phyloP scores from a whole-genome alignment of 2,797 vertebrate genomes.

The Enteromius mattozi region DNA sequence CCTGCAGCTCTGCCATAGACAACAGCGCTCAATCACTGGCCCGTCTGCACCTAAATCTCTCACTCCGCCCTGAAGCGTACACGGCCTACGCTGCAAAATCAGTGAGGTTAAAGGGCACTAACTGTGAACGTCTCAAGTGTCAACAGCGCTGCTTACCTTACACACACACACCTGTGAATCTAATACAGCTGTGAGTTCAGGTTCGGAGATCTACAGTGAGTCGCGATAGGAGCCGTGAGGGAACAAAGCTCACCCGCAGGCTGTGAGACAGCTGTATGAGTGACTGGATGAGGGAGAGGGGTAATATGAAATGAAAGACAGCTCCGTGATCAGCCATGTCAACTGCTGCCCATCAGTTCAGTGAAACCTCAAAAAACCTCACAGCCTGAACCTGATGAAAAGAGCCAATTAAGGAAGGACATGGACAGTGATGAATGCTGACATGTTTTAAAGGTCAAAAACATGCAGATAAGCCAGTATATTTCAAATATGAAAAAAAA shows the following conservation, averaged over 20 bases:
- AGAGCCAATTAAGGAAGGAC: slow-evolving; percentile 3
- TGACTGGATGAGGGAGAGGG: not conserved
- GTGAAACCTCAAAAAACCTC: not conserved
- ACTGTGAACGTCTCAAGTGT: slow-evolving; percentile 1
- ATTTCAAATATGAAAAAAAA: no score
- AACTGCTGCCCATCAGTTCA: slow-evolving; percentile 24
- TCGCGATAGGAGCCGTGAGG: not conserved
- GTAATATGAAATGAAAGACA: slow-evolving; percentile 41
- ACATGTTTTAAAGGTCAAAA: slow-evolving; percentile 33
- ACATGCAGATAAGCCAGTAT: not conserved
- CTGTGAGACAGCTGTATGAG: slow-evolving; percentile 35
- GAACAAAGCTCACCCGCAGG: slow-evolving; percentile 53
- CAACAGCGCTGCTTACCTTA: slow-evolving; percentile 18
- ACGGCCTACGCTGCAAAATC: not conserved
- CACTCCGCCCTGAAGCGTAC: not conserved
- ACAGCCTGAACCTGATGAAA: slow-evolving; percentile 6
- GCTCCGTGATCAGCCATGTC: slow-evolving; percentile 18
- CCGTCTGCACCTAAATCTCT: not conserved
- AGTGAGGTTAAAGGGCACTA: slow-evolving; percentile 15
- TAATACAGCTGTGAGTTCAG: slow-evolving; percentile 26
- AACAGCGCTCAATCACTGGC: slow-evolving; percentile 51
- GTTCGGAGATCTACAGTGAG: slow-evolving; percentile 30
- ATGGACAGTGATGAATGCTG: slow-evolving; percentile 13
- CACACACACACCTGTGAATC: slow-evolving; percentile 47
- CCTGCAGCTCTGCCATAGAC: slow-evolving; percentile 63